Evolutionary conservation across 2,888 invertebrate species (phyloP), one percentile per base, ranked within the genome.

Genomic region (Microctonus brassicae): DNA sequence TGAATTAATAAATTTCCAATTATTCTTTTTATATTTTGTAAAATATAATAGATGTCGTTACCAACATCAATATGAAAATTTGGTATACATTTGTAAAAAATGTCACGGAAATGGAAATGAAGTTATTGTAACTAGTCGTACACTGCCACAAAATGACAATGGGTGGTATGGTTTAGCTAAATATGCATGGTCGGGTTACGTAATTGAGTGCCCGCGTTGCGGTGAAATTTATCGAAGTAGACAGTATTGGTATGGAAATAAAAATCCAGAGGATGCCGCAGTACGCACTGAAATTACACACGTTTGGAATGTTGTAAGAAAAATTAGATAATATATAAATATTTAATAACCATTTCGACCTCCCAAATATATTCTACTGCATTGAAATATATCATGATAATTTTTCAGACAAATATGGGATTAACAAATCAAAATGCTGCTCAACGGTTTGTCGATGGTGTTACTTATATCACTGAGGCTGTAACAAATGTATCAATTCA

Each of bases 181-280:
- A 80, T 94, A 92, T 83, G 93, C 94, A 0, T 94, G 94, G 94
- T 92, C 93, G 62, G 94, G 95, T 82, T 93, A 93, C 81, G 91
- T 93, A 0, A 91, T 95, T 72, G 94, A 94, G 81, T 95, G 95
- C 86, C 91, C 91, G 13, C 90, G 91, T 79, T 95, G 93, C 86
- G 93, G 94, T 0, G 91, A 93, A 76, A 93, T 94, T 74, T 92
- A 91, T 82, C 90, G 93, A 55, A 93, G 93, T 79, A 89, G 94
- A 26, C 92, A 95, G 82, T 93, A 92, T 84, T 95, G 95, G 95
- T 94, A 92, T 84, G 94, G 94, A 5, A 95, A 95, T 82, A 91
- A 92, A 78, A 90, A 91, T 73, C 93, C 94, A 0, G 94, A 93
- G 83, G 91, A 92, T 74, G 87, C 89, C 33, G 92, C 92, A 11